These are phyloP conservation scores for Torymus tubicola DNA, from an alignment of 2,888 invertebrate genomes.

Conservation along the genomic window DNA sequence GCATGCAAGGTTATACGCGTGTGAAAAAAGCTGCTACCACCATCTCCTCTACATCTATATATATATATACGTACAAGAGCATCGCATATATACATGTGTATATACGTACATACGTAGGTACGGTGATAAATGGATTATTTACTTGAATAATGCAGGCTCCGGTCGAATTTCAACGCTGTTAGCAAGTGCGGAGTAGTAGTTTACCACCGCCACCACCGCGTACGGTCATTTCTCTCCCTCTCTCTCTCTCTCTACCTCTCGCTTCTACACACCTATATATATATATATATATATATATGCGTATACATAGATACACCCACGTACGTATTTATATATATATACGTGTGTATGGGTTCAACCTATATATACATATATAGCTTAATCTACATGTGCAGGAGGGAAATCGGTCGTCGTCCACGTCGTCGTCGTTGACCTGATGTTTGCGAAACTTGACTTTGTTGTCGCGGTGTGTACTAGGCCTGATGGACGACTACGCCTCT, in stretches of 20 bases:
- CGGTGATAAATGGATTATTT: constrained; percentile 59
- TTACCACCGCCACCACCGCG: constrained; percentile 36
- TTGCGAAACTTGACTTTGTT: constrained; percentile 43
- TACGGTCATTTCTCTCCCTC: constrained; percentile 23
- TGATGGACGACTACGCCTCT: too few relatives aligned
- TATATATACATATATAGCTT: constrained; percentile 38
- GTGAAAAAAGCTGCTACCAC: constrained; percentile 8
- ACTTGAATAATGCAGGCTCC: constrained; percentile 58
- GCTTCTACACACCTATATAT: too few relatives aligned
- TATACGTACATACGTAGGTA: not conserved
- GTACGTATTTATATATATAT: too few relatives aligned
- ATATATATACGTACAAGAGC: not conserved
- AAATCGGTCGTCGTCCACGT: constrained; percentile 27
- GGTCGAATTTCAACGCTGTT: constrained; percentile 56
- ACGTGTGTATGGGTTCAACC: too few relatives aligned
- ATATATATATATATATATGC: too few relatives aligned
- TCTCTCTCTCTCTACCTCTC: constrained; percentile 2
- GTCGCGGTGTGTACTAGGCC: not conserved
- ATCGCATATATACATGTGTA: not conserved
- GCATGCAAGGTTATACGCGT: constrained; percentile 30
- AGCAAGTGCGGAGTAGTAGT: constrained; percentile 51
- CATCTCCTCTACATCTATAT: not conserved
- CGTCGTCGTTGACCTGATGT: constrained; percentile 8
- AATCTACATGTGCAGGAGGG: constrained; percentile 40
- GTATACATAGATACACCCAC: too few relatives aligned